phyloP scores from a whole-genome alignment of 2,888 invertebrate genomes.

The Maniola hyperantus region DNA sequence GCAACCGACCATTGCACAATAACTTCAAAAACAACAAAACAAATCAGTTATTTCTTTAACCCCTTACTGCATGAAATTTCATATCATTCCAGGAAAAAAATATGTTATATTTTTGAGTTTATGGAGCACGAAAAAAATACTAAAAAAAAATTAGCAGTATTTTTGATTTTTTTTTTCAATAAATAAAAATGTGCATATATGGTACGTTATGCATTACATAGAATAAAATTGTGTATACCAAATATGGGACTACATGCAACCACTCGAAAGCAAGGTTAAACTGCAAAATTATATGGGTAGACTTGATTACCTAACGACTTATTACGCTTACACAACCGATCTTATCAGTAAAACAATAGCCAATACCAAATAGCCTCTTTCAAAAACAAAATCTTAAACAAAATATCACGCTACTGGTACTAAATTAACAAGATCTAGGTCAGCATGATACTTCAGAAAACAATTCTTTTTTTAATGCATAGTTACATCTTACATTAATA shows the following conservation, averaged over 20 bases:
- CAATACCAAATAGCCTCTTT: neutral
- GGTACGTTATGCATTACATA: neutral
- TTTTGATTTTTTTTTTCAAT: neutral
- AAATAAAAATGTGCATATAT: neutral
- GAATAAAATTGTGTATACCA: slow-evolving; percentile 1
- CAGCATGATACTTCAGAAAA: neutral
- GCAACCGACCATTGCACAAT: too few relatives aligned
- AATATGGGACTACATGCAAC: neutral
- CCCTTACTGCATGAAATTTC: neutral
- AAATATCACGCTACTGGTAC: neutral
- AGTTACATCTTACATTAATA: neutral
- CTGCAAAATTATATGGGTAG: neutral
- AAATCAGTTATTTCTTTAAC: too few relatives aligned
- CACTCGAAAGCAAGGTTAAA: too few relatives aligned
- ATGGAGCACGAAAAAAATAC: neutral
- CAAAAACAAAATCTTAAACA: too few relatives aligned
- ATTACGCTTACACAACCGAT: neutral
- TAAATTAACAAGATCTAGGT: neutral
- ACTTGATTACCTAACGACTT: neutral
- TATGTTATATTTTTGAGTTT: slow-evolving; percentile 1
- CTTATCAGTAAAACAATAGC: neutral
- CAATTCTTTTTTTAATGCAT: neutral
- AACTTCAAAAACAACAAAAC: too few relatives aligned
- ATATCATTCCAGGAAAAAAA: neutral
- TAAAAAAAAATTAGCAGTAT: slow-evolving; percentile 5